Evolutionary conservation across 2,888 invertebrate genomes (phyloP), one percentile per base, ranked within the genome.

Genomic region (Andrena bucephala): DNA sequence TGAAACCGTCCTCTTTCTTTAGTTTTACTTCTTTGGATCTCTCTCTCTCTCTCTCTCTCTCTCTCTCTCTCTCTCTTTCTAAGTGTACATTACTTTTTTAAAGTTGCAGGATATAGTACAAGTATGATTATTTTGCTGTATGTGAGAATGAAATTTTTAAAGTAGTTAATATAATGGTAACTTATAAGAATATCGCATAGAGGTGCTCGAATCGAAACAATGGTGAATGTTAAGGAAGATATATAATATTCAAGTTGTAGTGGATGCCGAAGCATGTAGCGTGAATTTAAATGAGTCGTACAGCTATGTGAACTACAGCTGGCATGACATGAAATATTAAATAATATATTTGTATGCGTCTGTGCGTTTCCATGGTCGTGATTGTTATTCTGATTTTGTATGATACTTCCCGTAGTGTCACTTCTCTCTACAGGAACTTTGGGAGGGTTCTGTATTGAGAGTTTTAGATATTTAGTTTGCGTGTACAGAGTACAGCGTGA

Each of bases 311-410:
- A 70, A 71, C n/a, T 54, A 48, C 48, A 54, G 59, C 50, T 50
- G 68, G n/a, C 74, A 13, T 13, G 52, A 10, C 42, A 67, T 77
- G 79, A 70, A 70, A 81, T 81, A 82, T 72, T 72, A 65, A 81
- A 65, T 65, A 24, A 54, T 8, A 16, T 54, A 70, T 81, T 65
- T 81, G 70, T 84, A 83, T 83, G 77, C 69, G 50, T 8, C 10
- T 27, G 36, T n/a, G 48, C 63, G 68, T 54, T 72, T 65, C 50
- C 8, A 48, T 20, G 68, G 1, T 63, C 77, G 59, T 77, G 65
- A 77, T 77, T 65, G 54, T 59, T 50, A 69, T 77, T 66, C 66
- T 16, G 62, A 69, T 77, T 77, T 42, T 52, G n/a, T 7, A 16
- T 8, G 57, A 5, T 20, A 10, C 36, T 65, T 60, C 8, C 20